Evolutionary conservation across 2,113 vertebrate species (phyloP).

Genomic region (Neolamprologus ventralis): DNA sequence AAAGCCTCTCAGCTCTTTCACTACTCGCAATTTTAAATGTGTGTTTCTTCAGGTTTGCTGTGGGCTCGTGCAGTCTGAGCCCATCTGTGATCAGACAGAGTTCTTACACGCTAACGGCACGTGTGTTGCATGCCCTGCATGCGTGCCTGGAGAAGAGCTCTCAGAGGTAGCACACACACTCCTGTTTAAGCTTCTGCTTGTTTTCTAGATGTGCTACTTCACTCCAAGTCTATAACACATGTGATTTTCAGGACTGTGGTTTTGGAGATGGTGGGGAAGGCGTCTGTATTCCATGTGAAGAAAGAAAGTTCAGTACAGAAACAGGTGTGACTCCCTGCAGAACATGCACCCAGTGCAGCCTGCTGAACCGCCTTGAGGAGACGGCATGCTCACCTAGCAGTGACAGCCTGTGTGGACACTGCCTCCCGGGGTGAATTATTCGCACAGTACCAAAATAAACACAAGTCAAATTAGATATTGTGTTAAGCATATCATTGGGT

Average conservation of each 20-base stretch:
- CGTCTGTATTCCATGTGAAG: constrained; percentile 28
- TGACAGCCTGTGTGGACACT: constrained; percentile 38
- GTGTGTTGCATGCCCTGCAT: constrained; percentile 42
- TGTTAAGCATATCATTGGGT: neutral
- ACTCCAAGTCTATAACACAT: neutral
- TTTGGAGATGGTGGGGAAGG: constrained; percentile 49
- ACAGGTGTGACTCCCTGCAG: constrained; percentile 44
- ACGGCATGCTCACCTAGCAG: neutral
- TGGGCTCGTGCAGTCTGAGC: constrained; percentile 2
- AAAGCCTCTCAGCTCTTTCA: neutral
- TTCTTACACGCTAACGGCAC: constrained; percentile 42
- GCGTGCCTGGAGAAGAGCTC: constrained; percentile 47
- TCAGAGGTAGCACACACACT: constrained; percentile 24
- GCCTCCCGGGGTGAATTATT: constrained; percentile 17
- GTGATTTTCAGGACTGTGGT: constrained; percentile 46
- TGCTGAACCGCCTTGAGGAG: constrained; percentile 44
- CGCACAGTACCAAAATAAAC: accelerated
- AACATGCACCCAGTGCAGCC: constrained; percentile 40
- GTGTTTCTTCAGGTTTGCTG: constrained; percentile 11
- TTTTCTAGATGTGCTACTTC: neutral
- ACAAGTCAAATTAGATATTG: neutral
- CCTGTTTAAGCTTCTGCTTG: neutral
- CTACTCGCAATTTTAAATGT: neutral
- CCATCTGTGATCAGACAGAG: constrained; percentile 44
- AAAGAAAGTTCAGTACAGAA: constrained; percentile 34